A percentile compares a stretch with the other conserved stretches of the same genome.
phyloP scores from a whole-genome alignment of 2,888 invertebrate genomes.

The Bombyx huttoni region DNA sequence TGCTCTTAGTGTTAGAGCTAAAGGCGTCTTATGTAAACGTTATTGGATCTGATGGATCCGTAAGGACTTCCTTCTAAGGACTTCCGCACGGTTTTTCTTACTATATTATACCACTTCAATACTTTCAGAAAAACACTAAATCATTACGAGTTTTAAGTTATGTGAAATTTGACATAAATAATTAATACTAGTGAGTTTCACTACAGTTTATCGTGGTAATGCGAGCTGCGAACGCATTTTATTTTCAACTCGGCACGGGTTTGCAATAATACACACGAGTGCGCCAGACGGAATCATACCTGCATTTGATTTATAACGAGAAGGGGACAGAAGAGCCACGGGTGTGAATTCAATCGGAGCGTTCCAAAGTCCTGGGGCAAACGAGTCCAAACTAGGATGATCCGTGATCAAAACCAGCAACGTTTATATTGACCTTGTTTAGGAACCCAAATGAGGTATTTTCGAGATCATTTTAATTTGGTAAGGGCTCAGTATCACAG shows the following conservation, averaged over 20 bases:
- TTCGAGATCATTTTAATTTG: conserved; percentile 29
- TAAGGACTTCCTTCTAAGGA: too few relatives aligned
- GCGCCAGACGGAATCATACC: conserved; percentile 56
- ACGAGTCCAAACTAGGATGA: conserved; percentile 27
- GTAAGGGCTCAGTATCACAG: conserved; percentile 44
- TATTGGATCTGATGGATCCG: too few relatives aligned
- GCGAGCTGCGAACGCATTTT: too few relatives aligned
- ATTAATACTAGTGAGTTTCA: too few relatives aligned
- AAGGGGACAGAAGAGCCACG: conserved; percentile 53
- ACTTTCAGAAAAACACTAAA: too few relatives aligned
- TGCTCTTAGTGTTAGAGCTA: too few relatives aligned
- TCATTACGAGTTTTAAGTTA: too few relatives aligned
- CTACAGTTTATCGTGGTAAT: too few relatives aligned
- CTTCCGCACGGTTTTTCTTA: too few relatives aligned
- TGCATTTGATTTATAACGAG: conserved; percentile 69
- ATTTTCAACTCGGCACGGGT: conserved; percentile 15
- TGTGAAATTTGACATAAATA: too few relatives aligned
- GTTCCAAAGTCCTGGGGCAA: conserved; percentile 37
- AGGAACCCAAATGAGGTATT: conserved; percentile 10
- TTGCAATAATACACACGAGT: conserved; percentile 46
- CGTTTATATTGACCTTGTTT: conserved; percentile 9
- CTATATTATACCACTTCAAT: too few relatives aligned
- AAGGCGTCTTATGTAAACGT: too few relatives aligned
- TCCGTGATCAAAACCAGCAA: conserved; percentile 17
- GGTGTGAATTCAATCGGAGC: conserved; percentile 59